Evolutionary conservation across 2,888 invertebrate genomes (phyloP).

Genomic region (Camponotus fellah): DNA sequence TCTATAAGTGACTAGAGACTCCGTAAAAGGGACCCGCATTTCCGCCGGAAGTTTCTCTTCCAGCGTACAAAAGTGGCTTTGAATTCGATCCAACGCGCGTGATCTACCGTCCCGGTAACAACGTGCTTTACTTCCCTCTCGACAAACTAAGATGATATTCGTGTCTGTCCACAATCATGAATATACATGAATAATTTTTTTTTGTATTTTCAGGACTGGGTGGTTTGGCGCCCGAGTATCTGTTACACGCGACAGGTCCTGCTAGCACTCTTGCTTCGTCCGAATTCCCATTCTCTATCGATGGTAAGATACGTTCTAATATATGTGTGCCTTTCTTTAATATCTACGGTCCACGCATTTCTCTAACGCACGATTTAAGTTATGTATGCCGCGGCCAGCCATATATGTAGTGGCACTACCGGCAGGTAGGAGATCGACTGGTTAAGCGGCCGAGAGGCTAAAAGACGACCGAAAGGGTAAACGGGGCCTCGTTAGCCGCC

Average conservation of each 20-base stretch:
- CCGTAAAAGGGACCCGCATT: conserved; percentile 78
- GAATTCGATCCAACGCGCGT: conserved; percentile 50
- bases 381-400: conserved; percentile 66
- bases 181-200: not conserved
- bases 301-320: conserved; percentile 88
- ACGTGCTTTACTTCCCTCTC: conserved; percentile 46
- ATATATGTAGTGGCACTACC: conserved; percentile 72
- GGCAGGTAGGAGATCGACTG: conserved; percentile 75
- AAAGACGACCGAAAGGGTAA: conserved; percentile 82
- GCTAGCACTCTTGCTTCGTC: conserved; percentile 93
- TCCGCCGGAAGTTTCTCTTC: conserved; percentile 80
- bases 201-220: conserved; percentile 81
- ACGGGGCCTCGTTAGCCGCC: conserved; percentile 84
- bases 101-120: conserved; percentile 30
- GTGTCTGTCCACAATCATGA: not conserved
- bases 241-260: conserved; percentile 87
- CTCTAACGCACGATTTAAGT: conserved; percentile 50
- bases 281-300: conserved; percentile 96
- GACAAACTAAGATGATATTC: not conserved
- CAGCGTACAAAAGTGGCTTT: conserved; percentile 21
- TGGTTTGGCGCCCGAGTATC: conserved; percentile 85
- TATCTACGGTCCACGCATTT: conserved; percentile 25
- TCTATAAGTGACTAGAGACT: conserved; percentile 7
- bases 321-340: conserved; percentile 25
- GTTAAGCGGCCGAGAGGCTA: conserved; percentile 79